Evolutionary conservation across 2,888 invertebrate species (phyloP).

Genomic region (Halictus quadricinctus): DNA sequence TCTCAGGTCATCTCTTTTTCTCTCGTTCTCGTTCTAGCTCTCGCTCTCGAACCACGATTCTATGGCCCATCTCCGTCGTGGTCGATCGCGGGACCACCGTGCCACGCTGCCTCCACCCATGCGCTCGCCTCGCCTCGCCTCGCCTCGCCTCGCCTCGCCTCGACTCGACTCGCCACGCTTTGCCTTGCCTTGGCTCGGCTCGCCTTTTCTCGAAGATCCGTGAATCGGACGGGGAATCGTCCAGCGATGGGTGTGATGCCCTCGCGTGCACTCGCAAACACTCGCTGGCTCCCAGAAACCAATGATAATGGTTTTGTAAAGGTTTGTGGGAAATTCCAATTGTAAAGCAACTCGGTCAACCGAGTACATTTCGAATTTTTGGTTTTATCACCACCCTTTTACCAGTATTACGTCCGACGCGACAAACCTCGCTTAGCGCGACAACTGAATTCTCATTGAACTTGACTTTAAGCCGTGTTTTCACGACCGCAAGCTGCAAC

Average conservation of each 20-base stretch:
- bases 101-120: conserved; percentile 48
- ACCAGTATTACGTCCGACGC: too few relatives aligned
- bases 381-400: too few relatives aligned
- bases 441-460: too few relatives aligned
- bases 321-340: neutral
- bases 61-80: conserved; percentile 36
- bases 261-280: conserved; percentile 10
- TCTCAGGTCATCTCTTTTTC: conserved; percentile 22
- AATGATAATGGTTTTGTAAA: neutral
- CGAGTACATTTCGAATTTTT: neutral
- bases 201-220: conserved; percentile 42
- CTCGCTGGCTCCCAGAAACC: neutral
- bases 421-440: too few relatives aligned
- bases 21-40: conserved; percentile 36
- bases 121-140: conserved; percentile 18
- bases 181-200: conserved; percentile 35
- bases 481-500: too few relatives aligned
- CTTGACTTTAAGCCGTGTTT: too few relatives aligned
- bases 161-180: conserved; percentile 26
- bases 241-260: conserved; percentile 41
- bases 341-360: neutral
- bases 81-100: conserved; percentile 11
- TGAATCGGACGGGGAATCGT: conserved; percentile 47
- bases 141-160: conserved; percentile 14
- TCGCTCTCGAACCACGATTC: conserved; percentile 10